phyloP scores from a whole-genome alignment of 2,113 vertebrate genomes.

The Neogobius melanostomus region DNA sequence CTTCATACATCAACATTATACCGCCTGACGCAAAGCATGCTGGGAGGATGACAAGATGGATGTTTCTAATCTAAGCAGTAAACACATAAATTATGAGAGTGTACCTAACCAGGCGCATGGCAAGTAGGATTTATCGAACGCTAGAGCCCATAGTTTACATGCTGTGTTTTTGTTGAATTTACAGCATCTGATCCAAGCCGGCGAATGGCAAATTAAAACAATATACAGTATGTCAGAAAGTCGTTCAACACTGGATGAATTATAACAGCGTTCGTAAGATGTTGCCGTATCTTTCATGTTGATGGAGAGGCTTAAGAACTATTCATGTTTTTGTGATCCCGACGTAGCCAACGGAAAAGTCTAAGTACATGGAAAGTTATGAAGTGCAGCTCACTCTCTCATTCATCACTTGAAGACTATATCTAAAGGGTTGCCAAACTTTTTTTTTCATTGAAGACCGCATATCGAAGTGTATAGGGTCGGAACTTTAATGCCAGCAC shows the following conservation, averaged over 20 bases:
- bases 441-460: no score
- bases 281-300: constrained; percentile 21
- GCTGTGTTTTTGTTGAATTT: not conserved
- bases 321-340: constrained; percentile 17
- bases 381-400: not conserved
- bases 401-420: constrained; percentile 30
- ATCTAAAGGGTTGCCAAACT: no score
- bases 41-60: constrained; percentile 66
- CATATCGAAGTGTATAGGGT: no score
- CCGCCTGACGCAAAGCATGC: constrained; percentile 62
- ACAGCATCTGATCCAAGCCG: constrained; percentile 5
- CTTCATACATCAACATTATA: constrained; percentile 75
- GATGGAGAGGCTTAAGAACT: constrained; percentile 23
- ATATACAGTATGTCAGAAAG: not conserved
- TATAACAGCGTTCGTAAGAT: not conserved
- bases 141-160: constrained; percentile 9
- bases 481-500: no score
- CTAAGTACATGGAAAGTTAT: no score
- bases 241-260: constrained; percentile 22
- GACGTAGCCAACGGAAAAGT: no score
- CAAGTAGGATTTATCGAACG: constrained; percentile 10
- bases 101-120: constrained; percentile 12
- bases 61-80: constrained; percentile 48
- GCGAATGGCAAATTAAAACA: constrained; percentile 1
- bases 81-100: constrained; percentile 59